These are phyloP conservation scores for Brotogeris chrysoptera DNA, from an alignment of 2,797 vertebrate genomes.

Conservation along the genomic window DNA sequence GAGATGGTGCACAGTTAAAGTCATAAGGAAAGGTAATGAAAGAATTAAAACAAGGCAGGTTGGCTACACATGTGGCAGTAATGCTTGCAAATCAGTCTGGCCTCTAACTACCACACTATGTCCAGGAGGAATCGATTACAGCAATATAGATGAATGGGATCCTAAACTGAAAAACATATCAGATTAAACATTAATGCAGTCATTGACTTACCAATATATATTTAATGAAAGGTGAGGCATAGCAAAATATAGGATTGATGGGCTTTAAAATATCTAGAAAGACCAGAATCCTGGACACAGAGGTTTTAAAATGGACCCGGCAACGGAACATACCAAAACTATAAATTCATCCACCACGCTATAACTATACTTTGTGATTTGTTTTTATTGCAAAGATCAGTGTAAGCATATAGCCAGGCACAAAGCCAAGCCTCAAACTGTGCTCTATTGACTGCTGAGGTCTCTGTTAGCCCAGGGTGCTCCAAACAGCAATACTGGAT, in stretches of 20 bases:
- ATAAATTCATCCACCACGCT: neutral
- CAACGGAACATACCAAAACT: neutral
- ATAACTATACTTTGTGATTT: neutral
- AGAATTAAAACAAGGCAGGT: slow-evolving; percentile 2
- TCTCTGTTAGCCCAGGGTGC: neutral
- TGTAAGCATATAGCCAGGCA: neutral
- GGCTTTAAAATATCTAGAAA: neutral
- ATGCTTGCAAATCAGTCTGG: neutral
- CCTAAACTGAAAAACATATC: neutral
- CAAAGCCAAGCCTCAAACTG: neutral
- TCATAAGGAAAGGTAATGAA: neutral
- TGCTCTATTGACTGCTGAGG: neutral
- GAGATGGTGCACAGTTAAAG: neutral
- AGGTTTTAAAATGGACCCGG: neutral
- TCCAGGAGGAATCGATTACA: slow-evolving; percentile 1
- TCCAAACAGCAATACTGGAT: neutral
- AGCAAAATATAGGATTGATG: neutral
- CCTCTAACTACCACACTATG: neutral
- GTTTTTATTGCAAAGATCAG: neutral
- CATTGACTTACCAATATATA: neutral
- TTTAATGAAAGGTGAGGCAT: neutral
- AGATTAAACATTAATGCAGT: neutral
- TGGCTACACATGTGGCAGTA: neutral
- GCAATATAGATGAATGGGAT: neutral
- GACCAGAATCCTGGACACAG: neutral